These are phyloP conservation scores for Sebastes diploproa DNA, from an alignment of 2,797 vertebrate genomes.

Conservation along the genomic window DNA sequence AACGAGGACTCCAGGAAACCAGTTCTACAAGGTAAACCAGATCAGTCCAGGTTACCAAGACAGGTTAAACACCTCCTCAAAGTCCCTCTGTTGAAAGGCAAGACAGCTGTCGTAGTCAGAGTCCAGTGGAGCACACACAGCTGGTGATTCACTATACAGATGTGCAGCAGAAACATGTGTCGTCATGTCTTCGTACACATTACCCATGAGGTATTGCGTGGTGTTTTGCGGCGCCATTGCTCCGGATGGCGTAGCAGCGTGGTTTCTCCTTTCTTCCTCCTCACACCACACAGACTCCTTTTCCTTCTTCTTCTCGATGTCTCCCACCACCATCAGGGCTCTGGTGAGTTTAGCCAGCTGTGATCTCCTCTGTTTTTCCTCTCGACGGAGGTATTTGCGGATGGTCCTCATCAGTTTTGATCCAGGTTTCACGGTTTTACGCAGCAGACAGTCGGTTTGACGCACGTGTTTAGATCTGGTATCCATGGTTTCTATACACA, in stretches of 20 bases:
- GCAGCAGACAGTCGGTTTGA: neutral
- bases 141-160: neutral
- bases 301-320: fast-evolving
- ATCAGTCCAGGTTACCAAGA: slow-evolving; percentile 24
- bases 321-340: neutral
- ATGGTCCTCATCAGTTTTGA: slow-evolving; percentile 8
- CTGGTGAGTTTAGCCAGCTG: neutral
- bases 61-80: slow-evolving; percentile 64
- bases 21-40: neutral
- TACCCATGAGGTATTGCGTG: slow-evolving; percentile 83
- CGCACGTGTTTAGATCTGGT: neutral
- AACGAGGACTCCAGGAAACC: too few species aligned
- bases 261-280: too few species aligned
- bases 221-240: slow-evolving; percentile 84
- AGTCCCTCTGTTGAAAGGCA: slow-evolving; percentile 76
- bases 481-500: slow-evolving; percentile 69
- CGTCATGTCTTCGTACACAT: slow-evolving; percentile 70
- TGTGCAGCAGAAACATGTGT: neutral
- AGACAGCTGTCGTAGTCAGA: slow-evolving; percentile 58
- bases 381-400: slow-evolving; percentile 17
- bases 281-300: fast-evolving
- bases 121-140: slow-evolving; percentile 9
- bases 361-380: neutral
- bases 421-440: slow-evolving; percentile 2
- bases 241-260: neutral